Percentiles rank a stretch among this genome's conserved stretches.
These are phyloP conservation scores for Drosophila nigritarsus DNA, from an alignment of 2,888 invertebrate species.

Conservation along the genomic window DNA sequence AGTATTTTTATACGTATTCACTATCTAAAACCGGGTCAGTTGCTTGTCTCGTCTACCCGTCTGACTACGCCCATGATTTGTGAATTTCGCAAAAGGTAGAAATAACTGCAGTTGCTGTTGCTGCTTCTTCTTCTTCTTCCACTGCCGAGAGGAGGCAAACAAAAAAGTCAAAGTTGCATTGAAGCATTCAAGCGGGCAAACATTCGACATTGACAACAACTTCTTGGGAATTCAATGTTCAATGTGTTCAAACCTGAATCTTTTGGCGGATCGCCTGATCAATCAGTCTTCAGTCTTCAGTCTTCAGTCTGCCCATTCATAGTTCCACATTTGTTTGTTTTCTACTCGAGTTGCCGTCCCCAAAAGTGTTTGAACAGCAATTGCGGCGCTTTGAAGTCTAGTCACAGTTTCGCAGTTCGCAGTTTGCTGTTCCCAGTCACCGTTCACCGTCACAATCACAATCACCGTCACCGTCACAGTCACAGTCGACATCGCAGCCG, in stretches of 20 bases:
- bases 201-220: slow-evolving; percentile 70
- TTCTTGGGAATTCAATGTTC: slow-evolving; percentile 69
- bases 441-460: slow-evolving; percentile 2
- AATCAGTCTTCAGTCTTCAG: slow-evolving; percentile 51
- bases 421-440: slow-evolving; percentile 3
- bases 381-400: slow-evolving; percentile 71
- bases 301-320: slow-evolving; percentile 64
- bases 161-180: slow-evolving; percentile 60
- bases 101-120: neutral
- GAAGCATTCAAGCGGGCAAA: slow-evolving; percentile 76
- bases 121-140: neutral
- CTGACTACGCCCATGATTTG: neutral
- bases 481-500: slow-evolving; percentile 25
- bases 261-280: slow-evolving; percentile 65
- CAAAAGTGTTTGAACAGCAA: slow-evolving; percentile 73
- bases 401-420: slow-evolving; percentile 1
- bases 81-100: slow-evolving; percentile 51
- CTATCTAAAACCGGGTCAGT: neutral
- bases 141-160: slow-evolving; percentile 19
- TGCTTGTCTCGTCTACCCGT: neutral
- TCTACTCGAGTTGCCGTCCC: slow-evolving; percentile 68
- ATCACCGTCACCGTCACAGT: slow-evolving; percentile 4
- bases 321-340: slow-evolving; percentile 73
- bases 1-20: neutral
- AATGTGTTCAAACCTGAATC: slow-evolving; percentile 41